Evolutionary conservation across 1,140 invertebrate species (phyloP).

Genomic region (Diachasma alloeum): DNA sequence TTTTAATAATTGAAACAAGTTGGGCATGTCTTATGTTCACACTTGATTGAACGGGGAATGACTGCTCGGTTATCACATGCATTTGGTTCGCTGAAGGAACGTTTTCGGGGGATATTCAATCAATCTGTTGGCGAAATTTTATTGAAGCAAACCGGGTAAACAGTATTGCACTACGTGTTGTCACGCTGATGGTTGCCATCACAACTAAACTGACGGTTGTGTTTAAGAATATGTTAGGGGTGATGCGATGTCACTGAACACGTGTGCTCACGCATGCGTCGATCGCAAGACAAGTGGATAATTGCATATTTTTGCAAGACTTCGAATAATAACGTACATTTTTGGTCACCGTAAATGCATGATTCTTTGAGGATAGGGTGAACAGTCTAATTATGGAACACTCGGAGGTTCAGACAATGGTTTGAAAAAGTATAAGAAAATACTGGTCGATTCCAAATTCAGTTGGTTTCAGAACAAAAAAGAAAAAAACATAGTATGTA

Average conservation of each 20-base stretch:
- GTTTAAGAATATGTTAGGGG: background rate
- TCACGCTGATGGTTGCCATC: constrained; percentile 37
- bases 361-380: too few species aligned
- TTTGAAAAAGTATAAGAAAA: too few species aligned
- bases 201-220: constrained; percentile 43
- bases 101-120: background rate
- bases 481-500: too few species aligned
- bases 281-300: background rate
- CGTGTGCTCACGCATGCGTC: background rate
- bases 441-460: too few species aligned
- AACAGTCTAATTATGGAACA: too few species aligned
- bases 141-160: background rate
- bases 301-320: background rate
- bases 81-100: too few species aligned
- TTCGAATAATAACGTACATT: too few species aligned
- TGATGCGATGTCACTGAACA: background rate
- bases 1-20: background rate
- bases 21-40: background rate
- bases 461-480: too few species aligned
- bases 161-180: background rate
- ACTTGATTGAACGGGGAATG: background rate
- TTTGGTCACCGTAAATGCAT: too few species aligned
- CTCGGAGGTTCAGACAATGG: too few species aligned
- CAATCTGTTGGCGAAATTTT: background rate
- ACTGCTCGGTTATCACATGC: too few species aligned